phyloP scores from a whole-genome alignment of 2,113 vertebrate genomes.

The Corynorhinus townsendii region DNA sequence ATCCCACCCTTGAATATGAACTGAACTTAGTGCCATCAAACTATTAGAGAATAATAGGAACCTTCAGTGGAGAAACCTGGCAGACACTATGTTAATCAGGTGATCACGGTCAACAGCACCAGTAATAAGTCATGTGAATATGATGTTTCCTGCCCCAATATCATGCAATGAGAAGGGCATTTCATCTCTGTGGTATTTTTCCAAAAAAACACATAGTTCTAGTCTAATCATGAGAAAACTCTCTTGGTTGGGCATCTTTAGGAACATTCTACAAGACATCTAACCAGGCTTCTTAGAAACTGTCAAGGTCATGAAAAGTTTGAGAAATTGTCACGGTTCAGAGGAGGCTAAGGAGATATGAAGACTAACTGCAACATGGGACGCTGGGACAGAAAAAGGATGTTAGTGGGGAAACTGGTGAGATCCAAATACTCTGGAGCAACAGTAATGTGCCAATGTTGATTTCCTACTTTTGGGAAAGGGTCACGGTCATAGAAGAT shows the following conservation, averaged over 20 bases:
- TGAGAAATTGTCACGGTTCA: neutral
- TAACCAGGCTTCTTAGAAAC: neutral
- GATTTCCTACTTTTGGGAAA: neutral
- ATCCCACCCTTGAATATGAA: neutral
- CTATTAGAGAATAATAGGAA: fast-evolving
- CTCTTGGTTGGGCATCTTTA: neutral
- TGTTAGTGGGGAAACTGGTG: neutral
- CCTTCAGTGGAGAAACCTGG: neutral
- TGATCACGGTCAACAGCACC: fast-evolving
- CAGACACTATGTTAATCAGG: fast-evolving
- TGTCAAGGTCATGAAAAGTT: neutral
- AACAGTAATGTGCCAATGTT: fast-evolving
- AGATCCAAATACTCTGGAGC: neutral
- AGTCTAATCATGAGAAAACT: neutral
- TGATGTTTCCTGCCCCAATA: fast-evolving
- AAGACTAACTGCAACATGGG: too few species aligned
- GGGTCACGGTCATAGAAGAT: fast-evolving
- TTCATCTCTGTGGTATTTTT: neutral
- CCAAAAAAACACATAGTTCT: neutral
- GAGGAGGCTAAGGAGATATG: neutral
- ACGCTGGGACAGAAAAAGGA: neutral
- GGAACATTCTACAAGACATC: neutral
- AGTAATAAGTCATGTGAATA: fast-evolving
- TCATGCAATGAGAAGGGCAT: neutral
- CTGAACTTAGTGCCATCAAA: neutral